Percentiles rank a stretch among this genome's conserved stretches.
phyloP scores from a whole-genome alignment of 2,888 invertebrate species.

The Drosophila neonasuta region DNA sequence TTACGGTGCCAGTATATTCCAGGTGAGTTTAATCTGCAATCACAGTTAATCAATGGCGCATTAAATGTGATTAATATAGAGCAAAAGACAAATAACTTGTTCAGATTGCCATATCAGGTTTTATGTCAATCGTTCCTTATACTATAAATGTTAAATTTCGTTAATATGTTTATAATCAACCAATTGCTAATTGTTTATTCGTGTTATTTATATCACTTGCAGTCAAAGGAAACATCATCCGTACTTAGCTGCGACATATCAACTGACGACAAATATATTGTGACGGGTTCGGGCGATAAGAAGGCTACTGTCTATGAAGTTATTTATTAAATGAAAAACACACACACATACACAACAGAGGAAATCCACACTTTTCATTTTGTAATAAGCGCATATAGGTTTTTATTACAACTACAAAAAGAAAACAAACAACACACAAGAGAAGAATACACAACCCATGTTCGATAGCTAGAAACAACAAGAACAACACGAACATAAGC shows the following conservation, averaged over 20 bases:
- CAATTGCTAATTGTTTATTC: constrained; percentile 16
- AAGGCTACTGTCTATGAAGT: constrained; percentile 99
- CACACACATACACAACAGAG: constrained; percentile 41
- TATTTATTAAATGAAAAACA: constrained; percentile 85
- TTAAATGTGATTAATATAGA: background rate
- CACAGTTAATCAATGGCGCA: background rate
- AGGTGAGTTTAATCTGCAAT: constrained; percentile 85
- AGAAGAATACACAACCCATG: constrained; percentile 40
- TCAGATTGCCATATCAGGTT: background rate
- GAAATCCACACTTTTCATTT: constrained; percentile 70
- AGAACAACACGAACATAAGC: constrained; percentile 21
- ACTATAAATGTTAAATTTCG: background rate
- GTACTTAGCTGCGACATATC: constrained; percentile 99
- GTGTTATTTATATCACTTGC: constrained; percentile 56
- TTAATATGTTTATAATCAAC: constrained; percentile 6
- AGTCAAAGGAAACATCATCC: constrained; percentile 98
- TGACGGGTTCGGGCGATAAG: constrained; percentile 98
- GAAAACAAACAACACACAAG: constrained; percentile 20
- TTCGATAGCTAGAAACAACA: constrained; percentile 45
- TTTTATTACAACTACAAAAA: constrained; percentile 65
- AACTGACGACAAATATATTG: constrained; percentile 98
- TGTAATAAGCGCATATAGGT: constrained; percentile 77
- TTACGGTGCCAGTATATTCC: constrained; percentile 98
- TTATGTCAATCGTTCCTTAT: background rate
- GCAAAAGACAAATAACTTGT: background rate